A percentile compares a stretch with the other conserved stretches of the same genome.
phyloP scores from a whole-genome alignment of 2,888 invertebrate genomes.

The Odontocerum albicorne region DNA sequence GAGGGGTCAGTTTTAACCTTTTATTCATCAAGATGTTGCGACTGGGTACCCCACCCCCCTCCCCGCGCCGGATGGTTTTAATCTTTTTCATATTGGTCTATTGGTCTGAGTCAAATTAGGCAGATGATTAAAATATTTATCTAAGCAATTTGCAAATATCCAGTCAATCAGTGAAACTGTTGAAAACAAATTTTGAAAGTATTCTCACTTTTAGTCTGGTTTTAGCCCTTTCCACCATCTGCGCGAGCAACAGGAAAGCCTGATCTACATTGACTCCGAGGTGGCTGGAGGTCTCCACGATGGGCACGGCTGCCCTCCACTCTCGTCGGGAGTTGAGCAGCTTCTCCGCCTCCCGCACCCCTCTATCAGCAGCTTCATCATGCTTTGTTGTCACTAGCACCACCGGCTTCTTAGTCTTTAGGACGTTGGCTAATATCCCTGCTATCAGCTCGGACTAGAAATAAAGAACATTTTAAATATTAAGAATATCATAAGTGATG shows the following conservation, averaged over 20 bases:
- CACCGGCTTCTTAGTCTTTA: constrained; percentile 94
- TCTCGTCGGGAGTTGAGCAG: constrained; percentile 83
- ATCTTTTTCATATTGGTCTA: too few species aligned
- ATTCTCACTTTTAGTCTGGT: constrained; percentile 60
- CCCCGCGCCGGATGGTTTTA: too few species aligned
- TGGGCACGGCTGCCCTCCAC: constrained; percentile 83
- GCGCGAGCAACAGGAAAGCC: constrained; percentile 86
- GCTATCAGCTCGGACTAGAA: constrained; percentile 72
- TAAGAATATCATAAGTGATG: too few species aligned
- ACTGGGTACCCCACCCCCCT: too few species aligned
- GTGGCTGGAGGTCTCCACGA: constrained; percentile 94
- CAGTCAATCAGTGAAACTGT: too few species aligned
- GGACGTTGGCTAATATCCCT: constrained; percentile 79
- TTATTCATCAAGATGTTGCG: too few species aligned
- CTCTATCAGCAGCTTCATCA: constrained; percentile 87
- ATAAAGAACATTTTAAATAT: neutral
- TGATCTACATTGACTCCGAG: constrained; percentile 95
- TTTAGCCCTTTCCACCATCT: constrained; percentile 90
- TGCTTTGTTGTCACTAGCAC: constrained; percentile 95
- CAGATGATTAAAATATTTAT: too few species aligned
- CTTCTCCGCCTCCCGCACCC: constrained; percentile 86
- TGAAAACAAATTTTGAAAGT: too few species aligned
- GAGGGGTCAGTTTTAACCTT: too few species aligned
- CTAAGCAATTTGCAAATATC: too few species aligned
- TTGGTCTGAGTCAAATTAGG: too few species aligned